Conservation (phyloP, 1,140 invertebrate genomes). For the Heliconius himera region DNA sequence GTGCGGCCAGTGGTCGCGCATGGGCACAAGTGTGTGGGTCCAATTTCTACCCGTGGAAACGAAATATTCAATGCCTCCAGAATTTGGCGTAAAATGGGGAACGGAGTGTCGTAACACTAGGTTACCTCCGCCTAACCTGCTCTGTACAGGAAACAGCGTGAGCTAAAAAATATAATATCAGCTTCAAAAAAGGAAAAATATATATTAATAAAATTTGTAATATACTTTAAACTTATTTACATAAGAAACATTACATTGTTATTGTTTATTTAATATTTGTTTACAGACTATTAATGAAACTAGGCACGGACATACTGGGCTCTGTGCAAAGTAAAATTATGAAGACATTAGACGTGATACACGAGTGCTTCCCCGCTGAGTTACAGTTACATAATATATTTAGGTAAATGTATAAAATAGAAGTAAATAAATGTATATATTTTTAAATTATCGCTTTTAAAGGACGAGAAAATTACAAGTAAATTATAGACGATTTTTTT, state of each 20-base stretch:
- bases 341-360: conserved; percentile 92
- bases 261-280: conserved; percentile 6
- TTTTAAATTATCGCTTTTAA: no score
- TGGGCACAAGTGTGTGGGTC: no score
- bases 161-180: background rate
- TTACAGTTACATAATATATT: conserved; percentile 84
- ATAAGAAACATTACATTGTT: no score
- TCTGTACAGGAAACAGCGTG: background rate
- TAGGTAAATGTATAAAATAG: conserved; percentile 58
- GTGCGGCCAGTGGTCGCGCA: no score
- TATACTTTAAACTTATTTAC: no score
- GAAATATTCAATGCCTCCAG: no score
- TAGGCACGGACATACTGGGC: conserved; percentile 93
- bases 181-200: no score
- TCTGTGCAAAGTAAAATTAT: conserved; percentile 95
- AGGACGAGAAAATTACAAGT: no score
- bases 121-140: background rate
- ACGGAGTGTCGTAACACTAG: background rate
- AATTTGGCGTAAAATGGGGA: background rate
- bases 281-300: conserved; percentile 88
- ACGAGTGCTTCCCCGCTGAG: conserved; percentile 86
- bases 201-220: no score
- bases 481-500: no score
- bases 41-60: no score
- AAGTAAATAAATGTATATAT: no score